Conservation (phyloP, 2,113 vertebrate genomes). For the Anolis carolinensis region DNA sequence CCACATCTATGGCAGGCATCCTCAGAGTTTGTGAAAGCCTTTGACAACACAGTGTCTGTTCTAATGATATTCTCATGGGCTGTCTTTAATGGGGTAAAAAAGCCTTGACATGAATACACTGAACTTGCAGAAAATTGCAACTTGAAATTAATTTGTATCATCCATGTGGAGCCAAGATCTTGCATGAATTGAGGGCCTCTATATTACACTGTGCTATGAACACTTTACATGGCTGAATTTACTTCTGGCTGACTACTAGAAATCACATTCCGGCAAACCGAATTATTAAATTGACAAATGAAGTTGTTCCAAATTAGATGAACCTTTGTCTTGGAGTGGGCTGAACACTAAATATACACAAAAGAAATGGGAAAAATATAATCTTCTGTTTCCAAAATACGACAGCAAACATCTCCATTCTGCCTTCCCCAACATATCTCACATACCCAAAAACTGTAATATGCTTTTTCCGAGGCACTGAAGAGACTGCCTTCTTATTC, state of each 20-base stretch:
- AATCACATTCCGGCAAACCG: neutral
- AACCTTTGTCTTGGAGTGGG: neutral
- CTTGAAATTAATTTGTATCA: neutral
- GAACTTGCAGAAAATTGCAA: neutral
- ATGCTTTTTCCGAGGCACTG: neutral
- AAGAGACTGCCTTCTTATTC: conserved; percentile 13
- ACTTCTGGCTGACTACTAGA: too few relatives aligned
- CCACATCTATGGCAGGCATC: too few relatives aligned
- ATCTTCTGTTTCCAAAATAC: neutral
- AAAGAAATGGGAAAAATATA: neutral
- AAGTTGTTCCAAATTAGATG: neutral
- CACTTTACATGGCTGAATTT: neutral
- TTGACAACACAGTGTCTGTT: too few relatives aligned
- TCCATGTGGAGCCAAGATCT: neutral
- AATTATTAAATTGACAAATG: neutral
- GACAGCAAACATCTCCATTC: neutral
- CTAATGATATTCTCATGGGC: neutral
- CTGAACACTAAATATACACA: neutral
- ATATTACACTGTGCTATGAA: neutral
- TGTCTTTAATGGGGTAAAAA: neutral
- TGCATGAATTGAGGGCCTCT: neutral
- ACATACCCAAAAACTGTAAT: neutral
- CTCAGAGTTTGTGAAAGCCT: too few relatives aligned
- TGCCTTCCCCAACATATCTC: neutral
- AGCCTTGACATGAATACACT: neutral